Evolutionary conservation across 1,140 invertebrate species (phyloP).

Genomic region (Drosophila sturtevanti): DNA sequence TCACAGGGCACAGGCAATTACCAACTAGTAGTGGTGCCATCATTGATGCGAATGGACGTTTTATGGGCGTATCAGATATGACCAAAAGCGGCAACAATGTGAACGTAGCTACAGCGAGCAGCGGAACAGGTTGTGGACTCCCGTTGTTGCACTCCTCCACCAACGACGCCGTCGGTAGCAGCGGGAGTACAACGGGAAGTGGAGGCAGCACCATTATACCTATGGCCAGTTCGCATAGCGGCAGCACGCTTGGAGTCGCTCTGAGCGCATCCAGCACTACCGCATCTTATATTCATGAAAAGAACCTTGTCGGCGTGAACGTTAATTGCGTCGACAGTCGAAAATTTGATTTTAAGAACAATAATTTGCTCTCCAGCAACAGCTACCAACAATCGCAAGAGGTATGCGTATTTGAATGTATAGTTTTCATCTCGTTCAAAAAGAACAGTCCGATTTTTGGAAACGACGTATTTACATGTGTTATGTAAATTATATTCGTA

Average conservation of each 20-base stretch:
- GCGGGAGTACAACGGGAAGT: conserved; percentile 9
- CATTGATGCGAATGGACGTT: conserved; percentile 42
- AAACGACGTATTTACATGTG: background rate
- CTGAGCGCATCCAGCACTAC: conserved; percentile 27
- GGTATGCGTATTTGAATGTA: conserved; percentile 36
- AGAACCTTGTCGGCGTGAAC: conserved; percentile 40
- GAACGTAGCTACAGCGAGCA: conserved; percentile 3
- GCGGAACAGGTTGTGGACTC: background rate
- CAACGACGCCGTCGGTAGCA: conserved; percentile 8
- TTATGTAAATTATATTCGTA: background rate
- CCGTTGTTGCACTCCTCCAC: background rate
- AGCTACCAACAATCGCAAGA: conserved; percentile 54
- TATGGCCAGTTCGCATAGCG: conserved; percentile 35
- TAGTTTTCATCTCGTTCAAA: background rate
- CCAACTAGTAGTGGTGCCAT: conserved; percentile 13
- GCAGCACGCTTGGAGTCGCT: conserved; percentile 22
- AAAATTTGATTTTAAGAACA: conserved; percentile 63
- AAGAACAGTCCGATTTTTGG: background rate
- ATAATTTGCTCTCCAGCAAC: conserved; percentile 55
- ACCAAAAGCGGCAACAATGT: conserved; percentile 21
- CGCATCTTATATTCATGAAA: conserved; percentile 53
- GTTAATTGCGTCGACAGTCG: conserved; percentile 56
- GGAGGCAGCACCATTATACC: conserved; percentile 39
- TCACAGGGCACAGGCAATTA: conserved; percentile 37
- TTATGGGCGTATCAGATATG: conserved; percentile 37